A percentile compares a stretch with the other conserved stretches of the same genome.
These are phyloP conservation scores for Macrotis lagotis DNA, from an alignment of 2,113 vertebrate genomes.

Conservation along the genomic window DNA sequence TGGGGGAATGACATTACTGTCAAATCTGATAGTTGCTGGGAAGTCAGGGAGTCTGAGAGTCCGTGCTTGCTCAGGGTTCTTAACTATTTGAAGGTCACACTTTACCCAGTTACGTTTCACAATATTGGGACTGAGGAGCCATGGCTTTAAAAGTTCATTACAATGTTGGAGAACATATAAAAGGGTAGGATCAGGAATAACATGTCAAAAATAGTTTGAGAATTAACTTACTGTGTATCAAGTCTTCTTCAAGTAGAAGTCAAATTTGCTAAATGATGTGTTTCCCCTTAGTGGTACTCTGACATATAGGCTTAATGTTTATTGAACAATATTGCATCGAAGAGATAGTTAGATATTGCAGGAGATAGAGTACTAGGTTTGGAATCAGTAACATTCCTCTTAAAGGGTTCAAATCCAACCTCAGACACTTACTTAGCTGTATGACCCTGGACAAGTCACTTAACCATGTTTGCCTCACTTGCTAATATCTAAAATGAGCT, in stretches of 20 bases:
- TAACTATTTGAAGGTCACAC: neutral
- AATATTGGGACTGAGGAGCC: neutral
- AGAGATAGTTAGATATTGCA: neutral
- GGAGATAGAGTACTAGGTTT: neutral
- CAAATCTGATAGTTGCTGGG: neutral
- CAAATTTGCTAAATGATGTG: neutral
- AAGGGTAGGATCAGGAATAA: neutral
- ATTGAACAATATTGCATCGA: neutral
- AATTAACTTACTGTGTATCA: neutral
- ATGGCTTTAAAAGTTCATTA: neutral
- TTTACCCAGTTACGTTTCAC: neutral
- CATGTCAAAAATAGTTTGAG: neutral
- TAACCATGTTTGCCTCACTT: neutral
- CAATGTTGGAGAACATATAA: neutral
- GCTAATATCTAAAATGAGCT: neutral
- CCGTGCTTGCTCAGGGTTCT: neutral
- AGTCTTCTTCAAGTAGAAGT: neutral
- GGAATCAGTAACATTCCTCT: neutral
- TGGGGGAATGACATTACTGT: neutral
- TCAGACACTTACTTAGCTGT: neutral
- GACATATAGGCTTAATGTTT: neutral
- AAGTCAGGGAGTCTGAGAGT: neutral
- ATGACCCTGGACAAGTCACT: neutral
- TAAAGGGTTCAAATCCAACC: neutral
- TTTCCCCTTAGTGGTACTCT: neutral